A percentile compares a stretch with the other conserved stretches of the same genome.
Conservation (phyloP, 2,113 vertebrate genomes). For the Sphaerodactylus townsendi region DNA sequence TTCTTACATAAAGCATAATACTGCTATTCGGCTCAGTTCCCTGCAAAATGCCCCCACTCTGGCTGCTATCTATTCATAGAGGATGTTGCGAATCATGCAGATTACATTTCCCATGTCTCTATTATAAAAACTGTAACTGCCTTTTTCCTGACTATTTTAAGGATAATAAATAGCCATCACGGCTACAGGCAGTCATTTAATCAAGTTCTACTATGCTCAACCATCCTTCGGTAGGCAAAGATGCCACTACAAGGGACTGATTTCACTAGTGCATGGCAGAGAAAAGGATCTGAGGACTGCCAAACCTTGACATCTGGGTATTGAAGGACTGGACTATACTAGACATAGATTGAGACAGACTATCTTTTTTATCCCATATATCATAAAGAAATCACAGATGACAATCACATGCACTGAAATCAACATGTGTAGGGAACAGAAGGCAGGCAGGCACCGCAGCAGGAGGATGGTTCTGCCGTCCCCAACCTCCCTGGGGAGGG, state of each 20-base stretch:
- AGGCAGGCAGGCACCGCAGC: no score
- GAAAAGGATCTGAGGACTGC: background rate
- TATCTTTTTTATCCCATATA: no score
- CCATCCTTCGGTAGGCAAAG: conserved; percentile 7
- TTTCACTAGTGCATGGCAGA: background rate
- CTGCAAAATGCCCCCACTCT: conserved; percentile 36
- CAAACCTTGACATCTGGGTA: background rate
- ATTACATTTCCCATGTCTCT: conserved; percentile 54
- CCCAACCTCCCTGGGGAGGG: no score
- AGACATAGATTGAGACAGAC: background rate
- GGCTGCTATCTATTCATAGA: conserved; percentile 61
- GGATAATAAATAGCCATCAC: background rate
- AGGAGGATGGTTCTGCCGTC: no score
- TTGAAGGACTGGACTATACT: background rate
- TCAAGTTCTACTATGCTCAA: conserved; percentile 9
- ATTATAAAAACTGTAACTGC: conserved; percentile 51
- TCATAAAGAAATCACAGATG: no score
- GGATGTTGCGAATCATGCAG: conserved; percentile 6
- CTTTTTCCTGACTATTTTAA: background rate
- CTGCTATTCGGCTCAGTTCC: conserved; percentile 59
- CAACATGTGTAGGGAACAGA: no score
- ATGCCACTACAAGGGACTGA: background rate
- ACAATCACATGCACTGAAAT: background rate
- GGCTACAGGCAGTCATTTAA: background rate
- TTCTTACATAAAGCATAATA: conserved; percentile 80